Conservation (phyloP, 2,888 invertebrate species). For the Mellilla xanthometata region DNA sequence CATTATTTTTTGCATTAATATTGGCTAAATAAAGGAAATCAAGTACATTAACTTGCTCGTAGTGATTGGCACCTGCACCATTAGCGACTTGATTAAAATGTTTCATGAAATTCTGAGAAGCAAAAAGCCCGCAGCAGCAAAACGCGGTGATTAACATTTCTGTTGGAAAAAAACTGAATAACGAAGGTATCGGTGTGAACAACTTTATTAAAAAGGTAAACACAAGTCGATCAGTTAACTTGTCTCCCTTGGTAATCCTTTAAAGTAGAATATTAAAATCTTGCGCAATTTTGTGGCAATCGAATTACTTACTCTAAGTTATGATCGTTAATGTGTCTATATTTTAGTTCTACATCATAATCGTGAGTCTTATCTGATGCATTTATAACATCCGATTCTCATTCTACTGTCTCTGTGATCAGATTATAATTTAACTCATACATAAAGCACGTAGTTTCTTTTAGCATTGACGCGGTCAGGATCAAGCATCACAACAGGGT, state of each 20-base stretch:
- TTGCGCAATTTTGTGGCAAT: conserved; percentile 29
- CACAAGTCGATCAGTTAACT: conserved; percentile 53
- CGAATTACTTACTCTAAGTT: conserved; percentile 62
- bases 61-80: conserved; percentile 55
- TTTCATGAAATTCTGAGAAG: conserved; percentile 52
- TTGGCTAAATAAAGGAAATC: conserved; percentile 37
- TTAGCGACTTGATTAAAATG: conserved; percentile 63
- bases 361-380: conserved; percentile 50
- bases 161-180: conserved; percentile 59
- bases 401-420: conserved; percentile 46
- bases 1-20: conserved; percentile 42
- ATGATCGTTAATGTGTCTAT: conserved; percentile 56
- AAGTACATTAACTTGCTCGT: conserved; percentile 46
- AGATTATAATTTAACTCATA: conserved; percentile 53
- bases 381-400: conserved; percentile 44
- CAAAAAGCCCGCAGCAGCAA: conserved; percentile 53
- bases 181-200: conserved; percentile 66
- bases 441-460: conserved; percentile 46
- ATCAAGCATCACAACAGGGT: conserved; percentile 54
- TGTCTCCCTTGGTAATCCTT: conserved; percentile 57
- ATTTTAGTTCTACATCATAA: conserved; percentile 53
- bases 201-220: conserved; percentile 70
- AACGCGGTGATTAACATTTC: conserved; percentile 69
- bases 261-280: conserved; percentile 44
- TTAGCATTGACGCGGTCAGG: conserved; percentile 45